These are phyloP conservation scores for Acyrthosiphon pisum DNA, from an alignment of 1,140 invertebrate genomes.

Conservation along the genomic window DNA sequence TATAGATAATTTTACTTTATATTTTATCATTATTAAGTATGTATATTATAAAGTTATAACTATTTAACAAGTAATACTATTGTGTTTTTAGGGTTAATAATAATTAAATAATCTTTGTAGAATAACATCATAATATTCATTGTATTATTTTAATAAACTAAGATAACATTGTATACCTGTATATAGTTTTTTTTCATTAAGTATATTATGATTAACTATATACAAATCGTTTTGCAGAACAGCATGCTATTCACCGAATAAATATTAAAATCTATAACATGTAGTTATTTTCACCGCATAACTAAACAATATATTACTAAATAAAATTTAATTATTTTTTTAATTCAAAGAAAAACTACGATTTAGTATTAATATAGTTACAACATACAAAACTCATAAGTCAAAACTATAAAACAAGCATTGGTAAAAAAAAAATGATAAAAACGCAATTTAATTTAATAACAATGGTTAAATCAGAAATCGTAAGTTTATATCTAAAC, in stretches of 20 bases:
- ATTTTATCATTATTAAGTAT: neutral
- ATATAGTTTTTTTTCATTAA: neutral
- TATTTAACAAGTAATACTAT: neutral
- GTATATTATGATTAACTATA: neutral
- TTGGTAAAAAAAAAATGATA: neutral
- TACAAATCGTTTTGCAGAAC: neutral
- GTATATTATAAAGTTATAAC: neutral
- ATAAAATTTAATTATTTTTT: neutral
- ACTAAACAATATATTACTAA: neutral
- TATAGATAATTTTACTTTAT: neutral
- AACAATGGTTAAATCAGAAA: neutral
- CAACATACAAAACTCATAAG: neutral
- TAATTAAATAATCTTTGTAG: neutral
- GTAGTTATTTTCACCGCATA: neutral
- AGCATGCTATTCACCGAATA: neutral
- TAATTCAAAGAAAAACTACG: neutral
- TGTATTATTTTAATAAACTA: neutral
- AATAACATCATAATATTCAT: neutral
- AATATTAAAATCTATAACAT: neutral
- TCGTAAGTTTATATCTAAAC: neutral
- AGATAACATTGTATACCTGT: neutral
- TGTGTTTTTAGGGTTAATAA: too few species aligned
- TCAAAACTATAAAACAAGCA: neutral
- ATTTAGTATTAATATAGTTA: neutral
- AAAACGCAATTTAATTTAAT: neutral